Percentiles rank a stretch among this genome's conserved stretches.
Evolutionary conservation across 2,797 vertebrate genomes (phyloP).

Genomic region (Euthynnus affinis): DNA sequence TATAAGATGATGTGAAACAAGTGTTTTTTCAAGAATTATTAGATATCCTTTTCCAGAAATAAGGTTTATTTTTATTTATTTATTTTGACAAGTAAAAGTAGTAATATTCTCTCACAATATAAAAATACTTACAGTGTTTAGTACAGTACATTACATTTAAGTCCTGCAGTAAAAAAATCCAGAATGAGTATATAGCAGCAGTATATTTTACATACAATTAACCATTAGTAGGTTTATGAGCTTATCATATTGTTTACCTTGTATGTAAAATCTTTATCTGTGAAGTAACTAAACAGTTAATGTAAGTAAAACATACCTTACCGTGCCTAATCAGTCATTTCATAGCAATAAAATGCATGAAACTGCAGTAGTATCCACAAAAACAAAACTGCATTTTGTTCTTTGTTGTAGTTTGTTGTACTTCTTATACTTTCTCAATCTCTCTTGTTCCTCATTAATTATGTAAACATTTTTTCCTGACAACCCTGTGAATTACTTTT

Average conservation of each 20-base stretch:
- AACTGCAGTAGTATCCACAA: no score
- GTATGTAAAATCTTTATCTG: not conserved
- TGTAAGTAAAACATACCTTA: no score
- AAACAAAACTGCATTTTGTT: not conserved
- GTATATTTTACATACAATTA: not conserved
- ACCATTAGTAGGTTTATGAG: not conserved
- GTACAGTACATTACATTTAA: no score
- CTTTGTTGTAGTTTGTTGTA: not conserved
- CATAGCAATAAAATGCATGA: not conserved
- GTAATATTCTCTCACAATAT: no score
- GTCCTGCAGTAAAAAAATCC: no score
- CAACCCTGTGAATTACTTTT: not conserved
- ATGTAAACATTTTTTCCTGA: not conserved
- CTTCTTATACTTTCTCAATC: not conserved
- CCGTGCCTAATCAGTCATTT: no score
- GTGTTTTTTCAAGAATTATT: no score
- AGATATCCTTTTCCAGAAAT: no score
- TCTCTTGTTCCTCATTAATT: not conserved
- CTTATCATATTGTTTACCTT: not conserved
- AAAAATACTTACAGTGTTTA: no score
- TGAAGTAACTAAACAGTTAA: not conserved
- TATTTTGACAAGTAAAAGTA: no score
- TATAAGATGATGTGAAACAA: constrained; percentile 2
- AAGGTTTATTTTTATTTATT: no score
- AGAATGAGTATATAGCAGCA: no score